These are phyloP conservation scores for Pseudomugil gertrudae DNA, from an alignment of 2,797 vertebrate genomes.

Conservation along the genomic window DNA sequence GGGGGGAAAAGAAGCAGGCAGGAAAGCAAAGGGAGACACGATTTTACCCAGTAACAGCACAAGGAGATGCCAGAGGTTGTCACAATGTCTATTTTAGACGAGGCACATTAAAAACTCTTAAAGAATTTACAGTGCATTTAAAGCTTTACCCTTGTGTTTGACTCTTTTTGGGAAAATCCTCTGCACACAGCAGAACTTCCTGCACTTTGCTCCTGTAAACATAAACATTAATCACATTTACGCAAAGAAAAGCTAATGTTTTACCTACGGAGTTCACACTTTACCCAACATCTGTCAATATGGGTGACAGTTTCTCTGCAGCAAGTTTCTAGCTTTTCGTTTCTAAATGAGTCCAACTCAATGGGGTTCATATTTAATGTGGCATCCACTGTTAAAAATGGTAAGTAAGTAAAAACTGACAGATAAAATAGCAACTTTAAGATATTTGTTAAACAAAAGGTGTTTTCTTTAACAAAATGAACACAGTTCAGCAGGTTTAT, in stretches of 20 bases:
- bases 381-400: background rate
- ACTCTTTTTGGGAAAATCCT: constrained; percentile 16
- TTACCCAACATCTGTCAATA: background rate
- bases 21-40: background rate
- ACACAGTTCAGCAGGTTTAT: no score
- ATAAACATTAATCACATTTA: constrained; percentile 1
- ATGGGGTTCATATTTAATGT: background rate
- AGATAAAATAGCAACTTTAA: background rate
- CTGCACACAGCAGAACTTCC: constrained; percentile 17
- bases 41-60: background rate
- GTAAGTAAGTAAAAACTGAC: background rate
- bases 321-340: background rate
- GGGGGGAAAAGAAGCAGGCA: background rate
- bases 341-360: background rate
- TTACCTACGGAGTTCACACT: background rate
- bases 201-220: constrained; percentile 65
- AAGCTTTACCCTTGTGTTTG: constrained; percentile 50
- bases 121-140: background rate
- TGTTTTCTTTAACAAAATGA: background rate
- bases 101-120: background rate
- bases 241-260: background rate
- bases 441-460: background rate
- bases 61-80: background rate
- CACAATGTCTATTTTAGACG: background rate
- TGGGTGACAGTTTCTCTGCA: background rate